Evolutionary conservation across 2,888 invertebrate species (phyloP).

Genomic region (Eristalis arbustorum): DNA sequence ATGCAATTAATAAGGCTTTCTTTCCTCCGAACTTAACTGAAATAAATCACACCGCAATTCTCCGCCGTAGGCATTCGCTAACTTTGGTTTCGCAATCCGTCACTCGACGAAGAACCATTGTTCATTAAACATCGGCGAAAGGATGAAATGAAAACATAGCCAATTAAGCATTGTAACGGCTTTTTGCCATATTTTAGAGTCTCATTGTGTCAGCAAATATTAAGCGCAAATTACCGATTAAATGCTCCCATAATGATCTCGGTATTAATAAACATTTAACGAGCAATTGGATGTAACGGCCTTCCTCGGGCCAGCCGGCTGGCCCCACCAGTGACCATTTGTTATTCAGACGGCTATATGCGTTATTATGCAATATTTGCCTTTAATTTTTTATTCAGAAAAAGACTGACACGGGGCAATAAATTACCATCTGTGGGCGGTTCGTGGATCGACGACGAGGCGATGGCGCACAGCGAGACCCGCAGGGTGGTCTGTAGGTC

Average conservation of each 20-base stretch:
- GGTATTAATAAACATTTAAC: slow-evolving; percentile 62
- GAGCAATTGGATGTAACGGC: slow-evolving; percentile 34
- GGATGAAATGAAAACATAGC: slow-evolving; percentile 34
- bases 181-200: slow-evolving; percentile 36
- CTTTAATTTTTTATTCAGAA: slow-evolving; percentile 55
- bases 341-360: slow-evolving; percentile 46
- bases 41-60: neutral
- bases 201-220: slow-evolving; percentile 47
- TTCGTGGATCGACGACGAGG: neutral
- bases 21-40: neutral
- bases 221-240: slow-evolving; percentile 50
- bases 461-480: neutral
- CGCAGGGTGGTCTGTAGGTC: neutral
- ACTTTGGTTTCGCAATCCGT: neutral
- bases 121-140: slow-evolving; percentile 18
- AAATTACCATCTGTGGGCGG: slow-evolving; percentile 34
- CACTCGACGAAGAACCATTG: neutral
- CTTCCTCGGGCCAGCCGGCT: neutral
- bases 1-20: neutral
- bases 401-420: slow-evolving; percentile 52
- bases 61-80: neutral
- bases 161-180: slow-evolving; percentile 44
- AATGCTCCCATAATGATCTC: slow-evolving; percentile 53
- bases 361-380: slow-evolving; percentile 56
- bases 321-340: slow-evolving; percentile 16